A percentile compares a stretch with the other conserved stretches of the same genome.
phyloP scores from a whole-genome alignment of 2,113 vertebrate genomes.

The Caranx melampygus region DNA sequence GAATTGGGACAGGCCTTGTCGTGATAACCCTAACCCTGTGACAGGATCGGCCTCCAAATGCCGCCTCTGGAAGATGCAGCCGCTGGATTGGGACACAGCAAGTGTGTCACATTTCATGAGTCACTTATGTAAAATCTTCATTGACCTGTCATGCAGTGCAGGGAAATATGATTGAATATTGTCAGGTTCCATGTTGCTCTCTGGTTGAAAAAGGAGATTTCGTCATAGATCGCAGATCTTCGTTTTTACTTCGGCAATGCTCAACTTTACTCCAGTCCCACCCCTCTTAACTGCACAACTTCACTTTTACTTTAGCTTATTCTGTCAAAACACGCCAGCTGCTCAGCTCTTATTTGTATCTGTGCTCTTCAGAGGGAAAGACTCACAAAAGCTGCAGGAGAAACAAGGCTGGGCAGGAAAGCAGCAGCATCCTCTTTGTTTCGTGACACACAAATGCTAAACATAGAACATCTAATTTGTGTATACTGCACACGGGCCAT shows the following conservation, averaged over 20 bases:
- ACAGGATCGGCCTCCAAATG: no score
- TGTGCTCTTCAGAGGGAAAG: conserved; percentile 11
- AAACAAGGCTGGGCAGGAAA: background rate
- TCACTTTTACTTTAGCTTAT: conserved; percentile 3
- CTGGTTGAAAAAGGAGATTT: background rate
- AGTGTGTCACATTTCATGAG: background rate
- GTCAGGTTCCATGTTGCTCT: background rate
- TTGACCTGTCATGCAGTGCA: background rate
- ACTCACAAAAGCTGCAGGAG: background rate
- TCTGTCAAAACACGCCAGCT: conserved; percentile 14
- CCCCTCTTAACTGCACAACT: background rate
- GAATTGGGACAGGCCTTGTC: no score
- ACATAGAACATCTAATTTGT: conserved; percentile 18
- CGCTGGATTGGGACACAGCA: background rate
- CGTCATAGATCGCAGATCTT: background rate
- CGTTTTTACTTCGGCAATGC: background rate
- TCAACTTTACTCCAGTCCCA: conserved; percentile 8
- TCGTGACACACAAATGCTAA: conserved; percentile 9
- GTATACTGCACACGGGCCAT: background rate
- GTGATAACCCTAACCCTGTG: no score
- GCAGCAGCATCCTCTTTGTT: background rate
- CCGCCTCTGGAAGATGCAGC: no score
- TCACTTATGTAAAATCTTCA: background rate
- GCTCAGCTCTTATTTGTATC: conserved; percentile 17
- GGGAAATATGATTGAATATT: background rate